phyloP scores from a whole-genome alignment of 2,113 vertebrate genomes.

The Eulemur macaco region DNA sequence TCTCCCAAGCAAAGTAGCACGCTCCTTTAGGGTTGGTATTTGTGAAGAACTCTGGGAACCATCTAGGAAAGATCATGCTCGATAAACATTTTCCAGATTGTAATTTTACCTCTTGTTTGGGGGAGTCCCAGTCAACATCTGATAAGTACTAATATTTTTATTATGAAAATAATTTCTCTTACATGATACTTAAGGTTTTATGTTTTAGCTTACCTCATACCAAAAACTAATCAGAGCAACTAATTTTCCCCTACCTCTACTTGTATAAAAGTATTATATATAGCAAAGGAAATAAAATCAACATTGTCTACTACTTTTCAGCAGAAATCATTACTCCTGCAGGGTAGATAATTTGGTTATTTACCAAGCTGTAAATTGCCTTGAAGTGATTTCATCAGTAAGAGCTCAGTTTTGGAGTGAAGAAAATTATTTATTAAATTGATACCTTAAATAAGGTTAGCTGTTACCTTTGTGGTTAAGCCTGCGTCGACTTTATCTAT shows the following conservation, averaged over 20 bases:
- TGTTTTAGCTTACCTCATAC: not conserved
- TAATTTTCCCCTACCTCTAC: not conserved
- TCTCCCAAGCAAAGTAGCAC: not conserved
- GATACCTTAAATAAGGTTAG: not conserved
- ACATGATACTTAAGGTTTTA: not conserved
- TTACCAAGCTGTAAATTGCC: slow-evolving; percentile 40
- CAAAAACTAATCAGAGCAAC: not conserved
- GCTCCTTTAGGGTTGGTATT: not conserved
- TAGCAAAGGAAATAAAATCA: slow-evolving; percentile 19
- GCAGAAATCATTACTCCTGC: not conserved
- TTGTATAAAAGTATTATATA: not conserved
- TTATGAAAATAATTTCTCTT: not conserved
- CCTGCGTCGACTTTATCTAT: slow-evolving; percentile 5
- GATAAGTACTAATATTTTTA: slow-evolving; percentile 28
- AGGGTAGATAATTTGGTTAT: not conserved
- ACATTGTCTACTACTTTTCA: not conserved
- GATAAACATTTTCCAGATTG: not conserved
- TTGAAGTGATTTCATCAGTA: slow-evolving; percentile 43
- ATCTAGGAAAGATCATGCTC: not conserved
- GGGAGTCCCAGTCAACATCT: not conserved
- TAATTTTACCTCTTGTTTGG: slow-evolving; percentile 7
- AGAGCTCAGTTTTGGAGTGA: slow-evolving; percentile 22
- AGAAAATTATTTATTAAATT: slow-evolving; percentile 25
- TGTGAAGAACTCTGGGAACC: slow-evolving; percentile 1
- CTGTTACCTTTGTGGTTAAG: not conserved